These are phyloP conservation scores for Rhipidura dahli DNA, from an alignment of 2,113 vertebrate genomes.

Conservation along the genomic window DNA sequence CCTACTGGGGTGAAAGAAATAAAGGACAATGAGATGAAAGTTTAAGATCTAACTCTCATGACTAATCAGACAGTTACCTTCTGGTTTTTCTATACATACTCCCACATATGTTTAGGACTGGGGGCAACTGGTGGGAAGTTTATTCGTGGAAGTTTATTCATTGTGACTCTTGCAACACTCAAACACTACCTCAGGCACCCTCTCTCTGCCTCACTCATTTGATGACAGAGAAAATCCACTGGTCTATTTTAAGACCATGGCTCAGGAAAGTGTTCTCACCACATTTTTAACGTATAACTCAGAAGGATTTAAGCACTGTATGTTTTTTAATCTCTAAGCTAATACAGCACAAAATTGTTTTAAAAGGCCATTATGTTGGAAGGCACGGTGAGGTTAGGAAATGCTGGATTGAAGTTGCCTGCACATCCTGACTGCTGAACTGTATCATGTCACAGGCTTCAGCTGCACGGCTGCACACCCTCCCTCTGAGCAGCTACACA, in stretches of 20 bases:
- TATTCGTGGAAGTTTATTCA: not conserved
- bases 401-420: not conserved
- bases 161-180: not conserved
- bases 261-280: not conserved
- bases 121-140: not conserved
- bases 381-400: not conserved
- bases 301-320: not conserved
- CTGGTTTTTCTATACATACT: not conserved
- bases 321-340: not conserved
- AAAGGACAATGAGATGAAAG: not conserved
- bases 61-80: not conserved
- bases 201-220: not conserved
- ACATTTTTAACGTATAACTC: not conserved
- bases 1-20: not conserved
- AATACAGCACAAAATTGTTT: conserved; percentile 1
- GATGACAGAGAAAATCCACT: not conserved
- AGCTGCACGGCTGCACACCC: not conserved
- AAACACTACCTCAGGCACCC: not conserved
- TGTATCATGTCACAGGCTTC: not conserved
- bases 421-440: not conserved
- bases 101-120: not conserved
- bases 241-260: not conserved
- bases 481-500: not conserved
- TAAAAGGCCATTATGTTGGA: not conserved
- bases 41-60: not conserved